A percentile compares a stretch with the other conserved stretches of the same genome.
Conservation (phyloP, 2,888 invertebrate species). For the Hirtodrosophila duncani region DNA sequence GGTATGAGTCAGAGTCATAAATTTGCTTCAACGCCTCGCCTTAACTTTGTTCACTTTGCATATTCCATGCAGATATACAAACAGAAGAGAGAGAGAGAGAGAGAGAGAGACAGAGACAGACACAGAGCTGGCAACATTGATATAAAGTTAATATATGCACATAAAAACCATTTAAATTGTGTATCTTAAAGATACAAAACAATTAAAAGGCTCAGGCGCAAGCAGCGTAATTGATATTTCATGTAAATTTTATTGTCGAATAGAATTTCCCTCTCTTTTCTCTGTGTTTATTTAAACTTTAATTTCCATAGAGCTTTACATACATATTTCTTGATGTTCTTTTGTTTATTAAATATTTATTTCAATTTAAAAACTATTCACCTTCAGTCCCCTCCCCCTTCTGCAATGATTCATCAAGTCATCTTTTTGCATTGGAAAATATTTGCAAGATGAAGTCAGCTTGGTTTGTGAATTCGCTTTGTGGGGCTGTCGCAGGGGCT, state of each 20-base stretch:
- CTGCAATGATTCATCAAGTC: constrained; percentile 32
- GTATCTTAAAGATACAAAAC: constrained; percentile 45
- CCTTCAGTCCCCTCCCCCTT: constrained; percentile 9
- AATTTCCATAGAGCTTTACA: constrained; percentile 17
- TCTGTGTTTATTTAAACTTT: constrained; percentile 35
- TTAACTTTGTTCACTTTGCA: constrained; percentile 11
- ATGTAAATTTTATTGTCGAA: constrained; percentile 44
- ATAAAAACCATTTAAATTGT: constrained; percentile 29
- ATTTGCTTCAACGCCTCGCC: constrained; percentile 43
- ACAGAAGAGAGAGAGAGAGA: background rate
- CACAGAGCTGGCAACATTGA: constrained; percentile 11
- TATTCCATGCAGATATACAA: constrained; percentile 1
- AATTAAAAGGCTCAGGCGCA: constrained; percentile 41
- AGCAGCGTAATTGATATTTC: constrained; percentile 47
- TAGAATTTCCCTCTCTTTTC: constrained; percentile 7
- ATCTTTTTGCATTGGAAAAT: constrained; percentile 26
- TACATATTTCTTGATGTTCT: too few species aligned
- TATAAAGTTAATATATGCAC: constrained; percentile 36
- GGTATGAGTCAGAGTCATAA: constrained; percentile 52
- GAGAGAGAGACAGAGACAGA: constrained; percentile 17
- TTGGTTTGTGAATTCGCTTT: background rate
- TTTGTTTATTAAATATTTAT: constrained; percentile 34
- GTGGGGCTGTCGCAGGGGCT: constrained; percentile 2
- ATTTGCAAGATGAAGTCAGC: constrained; percentile 43
- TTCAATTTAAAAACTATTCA: background rate